Evolutionary conservation across 2,888 invertebrate species (phyloP).

Genomic region (Malachius bipustulatus): DNA sequence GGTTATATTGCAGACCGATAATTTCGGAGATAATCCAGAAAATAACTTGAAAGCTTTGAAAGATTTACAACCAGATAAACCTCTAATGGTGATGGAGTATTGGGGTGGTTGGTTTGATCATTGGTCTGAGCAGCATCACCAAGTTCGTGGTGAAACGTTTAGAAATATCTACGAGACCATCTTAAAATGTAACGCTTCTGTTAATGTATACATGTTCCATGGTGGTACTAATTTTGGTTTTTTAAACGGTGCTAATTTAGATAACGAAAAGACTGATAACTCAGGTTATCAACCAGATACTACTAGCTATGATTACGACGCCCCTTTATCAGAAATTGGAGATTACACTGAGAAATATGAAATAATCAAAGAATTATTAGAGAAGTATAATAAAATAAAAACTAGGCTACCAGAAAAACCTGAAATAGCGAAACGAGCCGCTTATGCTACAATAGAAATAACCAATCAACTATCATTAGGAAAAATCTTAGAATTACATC

Average conservation of each 20-base stretch:
- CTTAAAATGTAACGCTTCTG: slow-evolving; percentile 35
- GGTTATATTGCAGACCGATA: slow-evolving; percentile 39
- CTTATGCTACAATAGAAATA: background rate
- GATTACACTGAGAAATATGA: slow-evolving; percentile 67
- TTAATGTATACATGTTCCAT: slow-evolving; percentile 86
- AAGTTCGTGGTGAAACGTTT: slow-evolving; percentile 21
- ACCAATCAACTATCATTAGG: background rate
- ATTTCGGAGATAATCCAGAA: slow-evolving; percentile 37
- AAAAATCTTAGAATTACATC: background rate
- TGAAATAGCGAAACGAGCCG: background rate
- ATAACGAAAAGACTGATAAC: slow-evolving; percentile 8
- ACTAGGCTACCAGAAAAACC: slow-evolving; percentile 27
- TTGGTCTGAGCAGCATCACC: slow-evolving; percentile 37
- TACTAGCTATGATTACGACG: slow-evolving; percentile 54
- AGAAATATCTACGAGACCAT: slow-evolving; percentile 25
- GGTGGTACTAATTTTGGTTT: slow-evolving; percentile 82
- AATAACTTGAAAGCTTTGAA: slow-evolving; percentile 35
- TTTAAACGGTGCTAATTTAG: slow-evolving; percentile 26
- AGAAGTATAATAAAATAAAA: slow-evolving; percentile 29
- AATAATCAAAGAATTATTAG: slow-evolving; percentile 45
- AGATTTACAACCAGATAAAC: slow-evolving; percentile 39
- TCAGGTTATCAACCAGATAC: slow-evolving; percentile 29
- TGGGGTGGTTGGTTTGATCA: slow-evolving; percentile 53
- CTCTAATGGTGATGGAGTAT: slow-evolving; percentile 47
- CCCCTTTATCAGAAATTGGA: slow-evolving; percentile 78